Percentiles rank a stretch among this genome's conserved stretches.
Evolutionary conservation across 2,797 vertebrate species (phyloP).

Genomic region (Acanthornis magna): DNA sequence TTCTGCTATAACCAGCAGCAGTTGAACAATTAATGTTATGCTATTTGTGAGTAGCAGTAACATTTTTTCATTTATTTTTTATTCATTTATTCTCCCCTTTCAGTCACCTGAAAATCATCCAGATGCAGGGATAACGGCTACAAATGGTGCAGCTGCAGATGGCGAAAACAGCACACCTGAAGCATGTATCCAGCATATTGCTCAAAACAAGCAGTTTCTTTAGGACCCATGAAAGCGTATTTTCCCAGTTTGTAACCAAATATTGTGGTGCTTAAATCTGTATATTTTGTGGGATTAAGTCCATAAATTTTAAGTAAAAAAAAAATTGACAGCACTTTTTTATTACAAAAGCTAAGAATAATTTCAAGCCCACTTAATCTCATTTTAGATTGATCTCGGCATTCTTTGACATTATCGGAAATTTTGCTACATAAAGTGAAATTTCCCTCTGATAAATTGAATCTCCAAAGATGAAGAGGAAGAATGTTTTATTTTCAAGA

Average conservation of each 20-base stretch:
- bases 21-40: neutral
- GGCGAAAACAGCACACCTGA: rapidly evolving
- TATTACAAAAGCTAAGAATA: neutral
- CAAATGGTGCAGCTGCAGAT: neutral
- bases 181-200: neutral
- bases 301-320: neutral
- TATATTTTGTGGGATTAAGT: neutral
- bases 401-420: neutral
- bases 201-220: neutral
- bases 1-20: neutral
- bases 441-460: neutral
- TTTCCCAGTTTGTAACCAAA: neutral
- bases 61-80: neutral
- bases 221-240: neutral
- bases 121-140: neutral
- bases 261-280: neutral
- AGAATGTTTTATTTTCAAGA: neutral
- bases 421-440: neutral
- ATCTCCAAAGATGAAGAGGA: neutral
- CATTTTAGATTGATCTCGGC: neutral
- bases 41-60: neutral
- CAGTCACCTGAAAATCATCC: neutral
- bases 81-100: neutral
- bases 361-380: neutral
- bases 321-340: neutral